Percentiles rank a stretch among this genome's conserved stretches.
phyloP scores from a whole-genome alignment of 30 jellyfish, hydroid and myxozoan genomes.

The Cassiopea xamachana region DNA sequence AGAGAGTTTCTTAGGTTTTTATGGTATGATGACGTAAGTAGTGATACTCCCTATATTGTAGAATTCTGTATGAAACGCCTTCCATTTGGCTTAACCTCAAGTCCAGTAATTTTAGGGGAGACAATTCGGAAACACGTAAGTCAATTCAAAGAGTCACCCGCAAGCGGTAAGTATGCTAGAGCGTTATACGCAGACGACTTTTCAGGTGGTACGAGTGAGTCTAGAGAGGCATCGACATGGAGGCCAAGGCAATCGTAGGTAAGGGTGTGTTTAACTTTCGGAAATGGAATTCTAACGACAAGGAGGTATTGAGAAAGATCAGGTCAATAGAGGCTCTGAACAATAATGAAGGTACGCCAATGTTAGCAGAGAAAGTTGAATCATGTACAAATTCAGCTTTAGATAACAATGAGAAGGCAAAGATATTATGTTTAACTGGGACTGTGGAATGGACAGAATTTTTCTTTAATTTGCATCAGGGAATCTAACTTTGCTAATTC shows the following conservation, averaged over 20 bases:
- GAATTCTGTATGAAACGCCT: constrained; percentile 16
- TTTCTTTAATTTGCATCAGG: constrained; percentile 24
- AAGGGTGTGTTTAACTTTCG: constrained; percentile 70
- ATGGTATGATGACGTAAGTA: constrained; percentile 44
- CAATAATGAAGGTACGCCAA: neutral
- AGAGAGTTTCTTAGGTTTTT: constrained; percentile 34
- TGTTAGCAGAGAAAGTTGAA: constrained; percentile 3
- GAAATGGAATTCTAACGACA: too few relatives aligned
- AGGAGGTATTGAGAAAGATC: too few relatives aligned
- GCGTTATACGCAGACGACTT: constrained; percentile 22
- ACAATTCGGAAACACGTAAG: constrained; percentile 33
- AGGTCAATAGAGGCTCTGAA: neutral
- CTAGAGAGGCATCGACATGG: constrained; percentile 36
- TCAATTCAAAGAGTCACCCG: neutral
- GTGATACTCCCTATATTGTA: constrained; percentile 7
- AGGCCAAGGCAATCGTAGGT: constrained; percentile 19
- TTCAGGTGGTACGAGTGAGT: constrained; percentile 5
- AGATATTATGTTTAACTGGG: constrained; percentile 63
- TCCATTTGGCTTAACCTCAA: constrained; percentile 33
- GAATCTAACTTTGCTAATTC: constrained; percentile 41
- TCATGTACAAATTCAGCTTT: neutral
- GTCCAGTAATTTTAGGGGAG: constrained; percentile 37
- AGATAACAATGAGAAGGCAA: neutral
- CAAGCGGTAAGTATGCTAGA: too few relatives aligned
- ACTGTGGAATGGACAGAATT: constrained; percentile 49